Conservation (phyloP, 2,113 vertebrate genomes). For the Micronisus gabar region DNA sequence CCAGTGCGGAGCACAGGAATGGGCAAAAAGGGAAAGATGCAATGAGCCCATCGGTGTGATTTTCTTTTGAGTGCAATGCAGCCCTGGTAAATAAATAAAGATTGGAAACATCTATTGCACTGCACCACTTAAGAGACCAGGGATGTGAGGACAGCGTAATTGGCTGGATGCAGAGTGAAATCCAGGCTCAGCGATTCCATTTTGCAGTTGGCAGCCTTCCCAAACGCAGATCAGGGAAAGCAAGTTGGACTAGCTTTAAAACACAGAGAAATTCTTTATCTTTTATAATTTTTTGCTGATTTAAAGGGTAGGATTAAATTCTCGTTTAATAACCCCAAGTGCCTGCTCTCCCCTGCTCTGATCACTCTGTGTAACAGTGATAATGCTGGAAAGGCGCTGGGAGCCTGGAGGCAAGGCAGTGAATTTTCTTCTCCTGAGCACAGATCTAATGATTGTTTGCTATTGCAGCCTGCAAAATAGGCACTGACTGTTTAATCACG, state of each 20-base stretch:
- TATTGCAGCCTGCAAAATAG: neutral
- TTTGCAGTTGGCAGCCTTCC: slow-evolving; percentile 61
- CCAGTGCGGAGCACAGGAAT: fast-evolving
- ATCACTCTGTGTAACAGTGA: neutral
- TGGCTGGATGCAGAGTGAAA: slow-evolving; percentile 50
- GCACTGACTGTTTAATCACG: neutral
- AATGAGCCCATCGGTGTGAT: fast-evolving
- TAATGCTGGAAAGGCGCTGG: neutral
- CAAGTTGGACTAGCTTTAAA: neutral
- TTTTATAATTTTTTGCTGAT: slow-evolving; percentile 23
- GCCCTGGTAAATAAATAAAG: slow-evolving; percentile 18
- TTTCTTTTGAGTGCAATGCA: neutral
- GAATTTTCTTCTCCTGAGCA: neutral
- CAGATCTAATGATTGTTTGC: neutral
- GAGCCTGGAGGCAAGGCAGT: neutral
- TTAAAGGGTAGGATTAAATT: slow-evolving; percentile 51
- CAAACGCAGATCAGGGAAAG: neutral
- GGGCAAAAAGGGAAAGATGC: neutral
- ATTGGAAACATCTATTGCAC: neutral
- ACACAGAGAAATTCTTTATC: slow-evolving; percentile 28
- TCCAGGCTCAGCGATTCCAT: slow-evolving; percentile 58
- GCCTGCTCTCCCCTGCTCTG: slow-evolving; percentile 2
- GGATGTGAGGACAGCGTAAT: neutral
- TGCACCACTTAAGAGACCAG: neutral
- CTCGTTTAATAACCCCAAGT: slow-evolving; percentile 37